These are phyloP conservation scores for Nysson spinosus DNA, from an alignment of 2,888 invertebrate species.

Conservation along the genomic window DNA sequence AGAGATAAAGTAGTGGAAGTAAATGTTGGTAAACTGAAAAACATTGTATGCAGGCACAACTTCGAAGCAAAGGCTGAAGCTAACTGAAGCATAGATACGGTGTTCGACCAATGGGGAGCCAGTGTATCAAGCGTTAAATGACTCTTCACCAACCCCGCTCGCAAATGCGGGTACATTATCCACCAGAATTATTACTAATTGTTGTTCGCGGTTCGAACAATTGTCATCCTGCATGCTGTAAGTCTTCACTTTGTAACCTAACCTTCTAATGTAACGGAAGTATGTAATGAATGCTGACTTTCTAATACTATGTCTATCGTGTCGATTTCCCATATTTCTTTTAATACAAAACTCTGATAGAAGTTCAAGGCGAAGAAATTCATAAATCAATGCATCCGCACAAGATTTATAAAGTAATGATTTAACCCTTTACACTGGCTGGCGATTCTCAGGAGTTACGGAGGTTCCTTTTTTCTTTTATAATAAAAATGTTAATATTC, in stretches of 20 bases:
- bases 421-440: too few relatives aligned
- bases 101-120: conserved; percentile 36
- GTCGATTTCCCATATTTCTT: too few relatives aligned
- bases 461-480: too few relatives aligned
- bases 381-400: too few relatives aligned
- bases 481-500: too few relatives aligned
- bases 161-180: conserved; percentile 69
- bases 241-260: conserved; percentile 26
- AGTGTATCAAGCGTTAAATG: conserved; percentile 39
- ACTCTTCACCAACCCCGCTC: conserved; percentile 46
- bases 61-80: conserved; percentile 9
- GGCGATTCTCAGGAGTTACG: too few relatives aligned
- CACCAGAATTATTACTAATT: conserved; percentile 71
- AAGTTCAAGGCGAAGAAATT: too few relatives aligned
- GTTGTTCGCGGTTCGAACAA: conserved; percentile 67
- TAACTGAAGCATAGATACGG: conserved; percentile 39
- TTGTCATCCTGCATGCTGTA: conserved; percentile 39
- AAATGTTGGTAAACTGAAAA: too few relatives aligned
- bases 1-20: not conserved
- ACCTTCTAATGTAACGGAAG: conserved; percentile 1
- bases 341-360: too few relatives aligned
- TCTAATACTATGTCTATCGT: too few relatives aligned
- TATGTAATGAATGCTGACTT: too few relatives aligned
- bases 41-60: conserved; percentile 21
- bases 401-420: too few relatives aligned